Base-by-base conservation (phyloP, 2,888 invertebrate species). In the Resseliella maxima region DNA sequence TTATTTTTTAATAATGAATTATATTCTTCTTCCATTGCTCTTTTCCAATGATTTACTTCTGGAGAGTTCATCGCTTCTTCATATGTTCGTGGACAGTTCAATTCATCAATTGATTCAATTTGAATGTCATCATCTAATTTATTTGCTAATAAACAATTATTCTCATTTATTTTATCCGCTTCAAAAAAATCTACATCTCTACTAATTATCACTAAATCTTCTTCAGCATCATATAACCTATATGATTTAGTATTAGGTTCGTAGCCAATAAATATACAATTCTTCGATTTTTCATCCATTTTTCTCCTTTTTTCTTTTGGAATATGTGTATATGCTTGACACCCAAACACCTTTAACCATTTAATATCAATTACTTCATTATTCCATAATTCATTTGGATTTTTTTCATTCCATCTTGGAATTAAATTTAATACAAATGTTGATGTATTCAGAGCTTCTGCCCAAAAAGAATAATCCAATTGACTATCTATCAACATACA, bases 311-410 rank as follows among this genome's bases (percentile, higher is more conserved):
- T 54, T 18, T 54, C 54, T 12, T 41, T 41, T 41, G 41, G 41
- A 8, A 41, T 41, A 41, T 41, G 41, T 41, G 88, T 89, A 89
- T 89, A 15, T n/a, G 89, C 89, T 86, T 88, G 85, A 24, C 88
- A 88, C 12, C 91, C 91, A 89, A 92, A 91, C 41, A 89, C 88
- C 59, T 88, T 88, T n/a, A n/a, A n/a, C n/a, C n/a, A 27, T 91
- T 86, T 27, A 89, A 88, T 54, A 87, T 87, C 0, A 91, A 45
- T 87, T 90, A 87, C 27, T 89, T 89, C 0, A 90, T 89, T 87
- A 87, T 87, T 18, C 86, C 12, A 2, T 87, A 83, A 12, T 85
- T 27, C 35, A 86, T 24, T 10, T 64, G 54, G 27, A n/a, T n/a
- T n/a, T n/a, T n/a, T n/a, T n/a, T n/a, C n/a, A n/a, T n/a, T n/a